phyloP scores from a whole-genome alignment of 2,888 invertebrate genomes.

The Cantharis rufa region DNA sequence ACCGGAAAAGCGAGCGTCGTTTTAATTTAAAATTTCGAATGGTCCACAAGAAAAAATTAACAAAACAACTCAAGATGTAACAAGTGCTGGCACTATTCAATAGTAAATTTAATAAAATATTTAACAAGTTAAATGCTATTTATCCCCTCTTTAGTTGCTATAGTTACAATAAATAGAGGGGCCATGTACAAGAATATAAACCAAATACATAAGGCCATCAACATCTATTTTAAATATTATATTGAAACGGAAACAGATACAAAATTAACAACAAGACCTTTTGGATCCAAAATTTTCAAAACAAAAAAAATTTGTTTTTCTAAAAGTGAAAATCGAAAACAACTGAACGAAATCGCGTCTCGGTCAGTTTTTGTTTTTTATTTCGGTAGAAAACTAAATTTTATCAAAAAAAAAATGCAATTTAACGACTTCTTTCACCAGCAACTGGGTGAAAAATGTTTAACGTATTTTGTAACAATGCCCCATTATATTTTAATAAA shows the following conservation, averaged over 20 bases:
- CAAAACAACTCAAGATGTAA: conserved; percentile 14
- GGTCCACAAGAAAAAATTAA: background rate
- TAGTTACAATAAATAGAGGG: conserved; percentile 26
- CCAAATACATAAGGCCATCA: conserved; percentile 1
- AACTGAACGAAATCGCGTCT: background rate
- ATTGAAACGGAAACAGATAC: background rate
- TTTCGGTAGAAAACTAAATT: background rate
- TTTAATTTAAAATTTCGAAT: background rate
- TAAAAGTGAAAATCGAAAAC: background rate
- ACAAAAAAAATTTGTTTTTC: background rate
- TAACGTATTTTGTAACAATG: background rate
- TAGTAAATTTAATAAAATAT: conserved; percentile 37
- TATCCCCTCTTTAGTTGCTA: conserved; percentile 31
- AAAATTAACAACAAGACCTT: background rate
- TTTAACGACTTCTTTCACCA: background rate
- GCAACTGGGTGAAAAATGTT: background rate
- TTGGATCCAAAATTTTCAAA: background rate
- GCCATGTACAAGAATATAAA: conserved; percentile 10
- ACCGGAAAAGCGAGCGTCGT: background rate
- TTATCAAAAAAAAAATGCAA: background rate
- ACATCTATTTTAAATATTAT: background rate
- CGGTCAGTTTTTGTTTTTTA: background rate
- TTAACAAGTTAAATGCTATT: conserved; percentile 37
- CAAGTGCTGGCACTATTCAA: conserved; percentile 28
- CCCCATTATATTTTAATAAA: background rate